Base-by-base conservation (phyloP, 2,797 vertebrate genomes). In the Hybognathus amarus region DNA sequence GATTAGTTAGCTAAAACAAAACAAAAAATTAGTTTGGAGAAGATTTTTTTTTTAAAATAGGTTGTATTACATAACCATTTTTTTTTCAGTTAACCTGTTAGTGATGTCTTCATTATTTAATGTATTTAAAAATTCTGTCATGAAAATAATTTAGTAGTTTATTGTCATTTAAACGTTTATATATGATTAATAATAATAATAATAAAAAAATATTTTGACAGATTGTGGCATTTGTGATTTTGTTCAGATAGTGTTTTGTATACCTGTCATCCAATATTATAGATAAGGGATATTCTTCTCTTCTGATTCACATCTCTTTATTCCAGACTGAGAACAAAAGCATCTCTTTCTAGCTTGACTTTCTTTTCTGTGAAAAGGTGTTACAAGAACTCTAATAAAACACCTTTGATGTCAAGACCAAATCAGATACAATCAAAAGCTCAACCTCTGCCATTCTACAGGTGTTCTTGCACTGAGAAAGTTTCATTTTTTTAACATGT, bases 401-500 rank as follows among this genome's bases (percentile, higher is more conserved):
- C 70, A 63, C 50, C 75, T 88, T 88, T 84, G 79, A 87, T 82
- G 64, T 82, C 64, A 20, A n/a, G 59, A 84, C 30, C 71, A 73
- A 74, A 47, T 88, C 86, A 87, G 89, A 90, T 90, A 80, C 87
- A 87, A 85, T 79, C 77, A 80, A 85, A 90, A 83, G 83, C 68
- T 83, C 68, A 80, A 70, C 24, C 38, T 79, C 52, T 85, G 38
- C 17, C 9, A 13, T 17, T 82, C 50, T 10, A 50, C 40, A 69
- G 11, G 59, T 80, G 69, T 63, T 13, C 59, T 24, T 30, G 7
- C 45, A 64, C 20, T 52, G 42, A 66, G 47, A 59, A 30, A 38
- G 40, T 63, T 30, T 68, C 47, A 52, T 47, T 30, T 63, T 42
- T 45, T 50, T 36, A 50, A 52, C 12, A 75, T 9, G 22, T n/a